Evolutionary conservation across 92 coral and sea anemone genomes (phyloP).

Genomic region (Umimayanthus kanabou): DNA sequence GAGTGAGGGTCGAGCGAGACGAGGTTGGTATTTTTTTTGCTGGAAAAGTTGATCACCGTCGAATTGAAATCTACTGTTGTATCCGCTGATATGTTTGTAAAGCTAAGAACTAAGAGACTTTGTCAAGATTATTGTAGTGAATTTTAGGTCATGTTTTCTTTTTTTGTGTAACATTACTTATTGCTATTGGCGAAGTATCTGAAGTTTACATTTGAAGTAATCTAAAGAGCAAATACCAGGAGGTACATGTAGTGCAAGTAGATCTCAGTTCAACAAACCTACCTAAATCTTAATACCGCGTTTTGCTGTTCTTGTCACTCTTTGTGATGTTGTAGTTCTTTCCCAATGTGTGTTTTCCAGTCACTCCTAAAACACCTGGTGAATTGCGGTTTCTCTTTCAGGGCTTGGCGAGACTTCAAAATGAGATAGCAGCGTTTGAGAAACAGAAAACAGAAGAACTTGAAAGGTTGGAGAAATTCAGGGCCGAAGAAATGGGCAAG

Average conservation of each 20-base stretch:
- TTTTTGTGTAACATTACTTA: no score
- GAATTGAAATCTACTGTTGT: background rate
- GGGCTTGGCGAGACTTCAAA: conserved; percentile 85
- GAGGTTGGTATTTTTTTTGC: conserved; percentile 63
- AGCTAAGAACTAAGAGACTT: no score
- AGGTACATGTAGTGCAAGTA: background rate
- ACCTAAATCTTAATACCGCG: background rate
- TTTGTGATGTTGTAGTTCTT: background rate
- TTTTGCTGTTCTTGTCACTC: background rate
- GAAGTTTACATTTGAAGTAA: no score
- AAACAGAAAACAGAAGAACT: conserved; percentile 93
- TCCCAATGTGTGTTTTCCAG: no score
- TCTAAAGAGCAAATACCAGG: background rate
- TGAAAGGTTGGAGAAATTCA: conserved; percentile 85
- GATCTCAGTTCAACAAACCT: background rate
- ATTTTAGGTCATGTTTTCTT: no score
- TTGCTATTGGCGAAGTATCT: background rate
- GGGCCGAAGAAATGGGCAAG: conserved; percentile 85
- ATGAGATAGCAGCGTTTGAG: conserved; percentile 83
- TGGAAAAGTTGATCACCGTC: background rate
- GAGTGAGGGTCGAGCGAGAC: conserved; percentile 79
- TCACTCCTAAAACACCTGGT: no score
- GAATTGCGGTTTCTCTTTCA: conserved; percentile 22
- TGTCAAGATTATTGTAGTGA: no score
- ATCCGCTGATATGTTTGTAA: background rate